Base-by-base conservation (phyloP, 2,113 vertebrate species). In the Dolichotis patagonum region DNA sequence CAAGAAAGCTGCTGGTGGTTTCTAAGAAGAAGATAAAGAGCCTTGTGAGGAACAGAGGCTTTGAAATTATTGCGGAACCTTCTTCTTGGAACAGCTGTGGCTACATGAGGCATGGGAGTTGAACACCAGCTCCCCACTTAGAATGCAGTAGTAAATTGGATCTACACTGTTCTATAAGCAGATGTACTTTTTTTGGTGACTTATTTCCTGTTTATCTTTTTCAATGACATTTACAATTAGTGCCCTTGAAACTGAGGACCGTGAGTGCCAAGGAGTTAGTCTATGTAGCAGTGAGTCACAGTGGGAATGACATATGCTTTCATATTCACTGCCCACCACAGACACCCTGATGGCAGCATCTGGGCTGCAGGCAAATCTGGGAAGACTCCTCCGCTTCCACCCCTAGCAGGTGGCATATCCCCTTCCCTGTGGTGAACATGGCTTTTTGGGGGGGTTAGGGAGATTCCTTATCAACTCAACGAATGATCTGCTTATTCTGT, bases 211-310 rank as follows among this genome's bases (percentile, higher is more conserved):
- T 96, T 95, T 92, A 88, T 95, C 60, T 0, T 85, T 97, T 97
- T 94, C 88, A 96, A 71, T 97, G 96, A 96, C 96, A 97, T 96
- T 98, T 95, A 85, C 58, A 93, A 96, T 96, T 85, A 96, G 94
- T 97, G 96, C 90, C 92, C 85, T 97, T 97, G 89, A 95, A 96
- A 92, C 85, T 88, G 71, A 90, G 77, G 84, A 77, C 78, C 77
- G 56, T 10, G 28, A 92, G 85, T 92, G 84, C 96, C 91, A 81
- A 83, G 88, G 58, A 86, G 58, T 96, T 88, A n/a, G 63, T 95
- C 58, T 91, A 49, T 90, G 85, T 73, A 75, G 62, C 88, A 60
- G 67, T 96, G 96, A 97, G 60, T 97, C 95, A 95, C 54, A 83
- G 85, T 54, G 71, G 88, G 95, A 80, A 65, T 80, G 85, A 22